Evolutionary conservation across 2,113 vertebrate species (phyloP).

Genomic region (Hippotragus niger): DNA sequence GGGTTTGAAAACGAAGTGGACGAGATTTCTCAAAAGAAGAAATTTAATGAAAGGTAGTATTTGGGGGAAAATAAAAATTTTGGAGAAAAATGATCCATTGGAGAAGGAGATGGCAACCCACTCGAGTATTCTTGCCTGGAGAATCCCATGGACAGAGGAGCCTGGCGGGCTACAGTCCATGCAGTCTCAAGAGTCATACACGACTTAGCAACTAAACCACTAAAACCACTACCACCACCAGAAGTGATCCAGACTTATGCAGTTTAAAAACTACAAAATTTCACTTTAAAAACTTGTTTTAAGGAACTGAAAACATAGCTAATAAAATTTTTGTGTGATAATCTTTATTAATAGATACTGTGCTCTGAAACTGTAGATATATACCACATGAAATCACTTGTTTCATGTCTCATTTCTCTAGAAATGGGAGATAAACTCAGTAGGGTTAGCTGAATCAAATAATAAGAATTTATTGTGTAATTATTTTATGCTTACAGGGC

Average conservation of each 20-base stretch:
- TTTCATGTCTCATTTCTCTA: neutral
- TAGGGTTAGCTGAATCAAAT: neutral
- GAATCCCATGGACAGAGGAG: neutral
- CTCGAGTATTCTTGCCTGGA: neutral
- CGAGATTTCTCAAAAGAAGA: neutral
- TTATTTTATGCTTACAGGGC: neutral
- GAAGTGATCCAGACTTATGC: neutral
- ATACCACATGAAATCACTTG: neutral
- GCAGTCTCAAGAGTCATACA: neutral
- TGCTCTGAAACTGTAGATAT: neutral
- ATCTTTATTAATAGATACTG: neutral
- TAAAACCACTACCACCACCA: neutral
- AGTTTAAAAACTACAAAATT: neutral
- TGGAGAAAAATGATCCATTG: neutral
- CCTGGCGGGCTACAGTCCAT: neutral
- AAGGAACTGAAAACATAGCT: neutral
- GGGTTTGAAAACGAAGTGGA: neutral
- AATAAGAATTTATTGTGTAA: neutral
- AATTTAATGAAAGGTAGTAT: neutral
- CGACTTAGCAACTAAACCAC: neutral
- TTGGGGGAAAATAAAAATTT: neutral
- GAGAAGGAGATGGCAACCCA: neutral
- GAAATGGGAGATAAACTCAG: neutral
- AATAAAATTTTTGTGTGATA: neutral
- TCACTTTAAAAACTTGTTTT: neutral